Conservation (phyloP, 2,888 invertebrate species). For the Xanthorhoe designata region DNA sequence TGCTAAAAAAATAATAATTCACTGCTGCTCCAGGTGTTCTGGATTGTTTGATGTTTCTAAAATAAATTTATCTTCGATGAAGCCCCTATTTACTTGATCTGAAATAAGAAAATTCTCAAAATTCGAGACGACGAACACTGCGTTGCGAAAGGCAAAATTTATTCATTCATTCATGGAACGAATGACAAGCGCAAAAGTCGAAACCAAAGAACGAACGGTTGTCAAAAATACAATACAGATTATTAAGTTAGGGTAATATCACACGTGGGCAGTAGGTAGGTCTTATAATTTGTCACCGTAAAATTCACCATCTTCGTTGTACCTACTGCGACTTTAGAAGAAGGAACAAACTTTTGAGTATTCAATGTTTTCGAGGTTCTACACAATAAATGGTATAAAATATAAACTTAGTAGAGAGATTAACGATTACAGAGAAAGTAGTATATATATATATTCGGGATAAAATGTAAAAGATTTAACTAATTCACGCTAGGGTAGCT, state of each 20-base stretch:
- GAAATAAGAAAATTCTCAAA: slow-evolving; percentile 13
- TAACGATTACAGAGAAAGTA: too few species aligned
- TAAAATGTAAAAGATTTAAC: background rate
- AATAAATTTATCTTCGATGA: slow-evolving; percentile 5
- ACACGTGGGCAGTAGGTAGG: background rate
- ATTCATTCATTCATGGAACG: slow-evolving; percentile 1
- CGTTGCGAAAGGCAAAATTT: slow-evolving; percentile 19
- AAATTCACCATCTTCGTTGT: too few species aligned
- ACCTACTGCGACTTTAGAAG: too few species aligned
- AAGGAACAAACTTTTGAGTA: too few species aligned
- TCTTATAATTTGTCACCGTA: too few species aligned
- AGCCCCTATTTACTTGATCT: background rate
- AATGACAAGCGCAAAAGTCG: slow-evolving; percentile 5
- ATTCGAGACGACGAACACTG: slow-evolving; percentile 16
- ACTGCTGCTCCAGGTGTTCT: background rate
- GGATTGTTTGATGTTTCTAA: slow-evolving; percentile 8
- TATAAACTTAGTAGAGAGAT: too few species aligned
- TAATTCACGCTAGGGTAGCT: background rate
- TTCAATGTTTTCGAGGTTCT: background rate
- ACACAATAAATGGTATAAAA: too few species aligned
- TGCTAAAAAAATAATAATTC: background rate
- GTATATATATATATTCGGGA: too few species aligned
- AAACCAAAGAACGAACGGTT: background rate
- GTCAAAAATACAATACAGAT: background rate
- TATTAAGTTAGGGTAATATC: background rate